A percentile compares a stretch with the other conserved stretches of the same genome.
Evolutionary conservation across 2,888 invertebrate species (phyloP).

Genomic region (Myathropa florea): DNA sequence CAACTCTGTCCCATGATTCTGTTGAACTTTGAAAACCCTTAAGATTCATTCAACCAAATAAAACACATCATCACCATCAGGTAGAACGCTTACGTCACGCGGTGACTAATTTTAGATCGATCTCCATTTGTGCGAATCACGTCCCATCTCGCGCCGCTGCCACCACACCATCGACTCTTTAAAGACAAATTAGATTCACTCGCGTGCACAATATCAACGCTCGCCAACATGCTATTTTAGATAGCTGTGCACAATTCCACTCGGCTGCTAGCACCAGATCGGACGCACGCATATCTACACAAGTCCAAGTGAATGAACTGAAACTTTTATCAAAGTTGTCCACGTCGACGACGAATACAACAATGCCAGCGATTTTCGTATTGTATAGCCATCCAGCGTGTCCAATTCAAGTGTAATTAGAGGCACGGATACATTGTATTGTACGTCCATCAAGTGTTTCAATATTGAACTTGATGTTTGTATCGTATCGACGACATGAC

Average conservation of each 20-base stretch:
- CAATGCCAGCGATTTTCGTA: slow-evolving; percentile 24
- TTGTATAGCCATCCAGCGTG: slow-evolving; percentile 57
- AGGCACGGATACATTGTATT: slow-evolving; percentile 49
- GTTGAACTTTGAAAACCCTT: neutral
- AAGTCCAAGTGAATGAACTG: slow-evolving; percentile 63
- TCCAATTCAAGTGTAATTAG: slow-evolving; percentile 66
- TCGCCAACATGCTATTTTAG: slow-evolving; percentile 59
- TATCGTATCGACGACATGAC: slow-evolving; percentile 37
- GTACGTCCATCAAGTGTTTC: slow-evolving; percentile 54
- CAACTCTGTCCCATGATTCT: neutral
- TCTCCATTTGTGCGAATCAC: neutral
- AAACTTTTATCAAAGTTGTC: slow-evolving; percentile 55
- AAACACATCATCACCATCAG: slow-evolving; percentile 6
- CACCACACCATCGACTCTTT: neutral
- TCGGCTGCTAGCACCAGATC: neutral
- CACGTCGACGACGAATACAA: slow-evolving; percentile 20
- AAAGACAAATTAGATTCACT: slow-evolving; percentile 52
- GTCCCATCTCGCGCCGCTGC: neutral
- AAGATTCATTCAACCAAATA: neutral
- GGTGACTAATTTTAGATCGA: slow-evolving; percentile 40
- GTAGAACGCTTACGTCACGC: slow-evolving; percentile 34
- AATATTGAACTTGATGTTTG: slow-evolving; percentile 64
- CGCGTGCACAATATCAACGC: slow-evolving; percentile 56
- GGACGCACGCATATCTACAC: neutral
- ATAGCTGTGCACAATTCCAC: slow-evolving; percentile 42